phyloP scores from a whole-genome alignment of 1,140 invertebrate genomes.

The Neomicropteryx cornuta region DNA sequence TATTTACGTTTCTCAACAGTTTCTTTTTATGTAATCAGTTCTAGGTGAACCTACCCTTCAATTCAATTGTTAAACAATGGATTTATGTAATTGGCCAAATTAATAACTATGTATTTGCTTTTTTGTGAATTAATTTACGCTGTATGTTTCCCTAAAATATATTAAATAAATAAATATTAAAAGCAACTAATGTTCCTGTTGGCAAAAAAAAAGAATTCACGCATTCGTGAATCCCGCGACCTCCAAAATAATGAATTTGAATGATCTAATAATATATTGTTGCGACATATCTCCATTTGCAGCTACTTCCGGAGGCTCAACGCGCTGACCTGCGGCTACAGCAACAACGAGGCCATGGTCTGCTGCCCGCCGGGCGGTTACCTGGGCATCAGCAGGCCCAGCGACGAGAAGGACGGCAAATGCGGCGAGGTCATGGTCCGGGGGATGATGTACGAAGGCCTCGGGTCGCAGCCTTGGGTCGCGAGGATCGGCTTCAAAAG shows the following conservation, averaged over 20 bases:
- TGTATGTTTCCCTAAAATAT: too few relatives aligned
- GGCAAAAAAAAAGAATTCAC: not conserved
- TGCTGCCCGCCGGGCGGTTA: constrained; percentile 36
- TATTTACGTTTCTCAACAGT: too few relatives aligned
- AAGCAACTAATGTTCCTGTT: not conserved
- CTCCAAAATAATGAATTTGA: too few relatives aligned
- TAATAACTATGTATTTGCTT: too few relatives aligned
- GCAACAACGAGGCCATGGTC: constrained; percentile 31
- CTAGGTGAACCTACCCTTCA: too few relatives aligned
- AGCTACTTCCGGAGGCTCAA: constrained; percentile 39
- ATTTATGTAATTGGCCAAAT: too few relatives aligned
- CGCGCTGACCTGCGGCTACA: constrained; percentile 30
- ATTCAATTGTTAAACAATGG: too few relatives aligned
- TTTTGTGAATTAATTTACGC: too few relatives aligned
- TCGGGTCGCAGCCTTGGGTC: constrained; percentile 55
- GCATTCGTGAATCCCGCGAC: not conserved
- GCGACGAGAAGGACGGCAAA: constrained; percentile 5
- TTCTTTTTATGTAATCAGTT: too few relatives aligned
- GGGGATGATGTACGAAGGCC: constrained; percentile 47
- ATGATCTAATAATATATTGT: too few relatives aligned
- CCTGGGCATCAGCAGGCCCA: constrained; percentile 21
- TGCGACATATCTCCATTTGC: constrained; percentile 5
- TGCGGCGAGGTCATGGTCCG: constrained; percentile 52
- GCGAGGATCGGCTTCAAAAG: constrained; percentile 54
- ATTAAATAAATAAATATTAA: too few relatives aligned